These are phyloP conservation scores for Zophobas morio DNA, from an alignment of 1,140 invertebrate genomes.

Conservation along the genomic window DNA sequence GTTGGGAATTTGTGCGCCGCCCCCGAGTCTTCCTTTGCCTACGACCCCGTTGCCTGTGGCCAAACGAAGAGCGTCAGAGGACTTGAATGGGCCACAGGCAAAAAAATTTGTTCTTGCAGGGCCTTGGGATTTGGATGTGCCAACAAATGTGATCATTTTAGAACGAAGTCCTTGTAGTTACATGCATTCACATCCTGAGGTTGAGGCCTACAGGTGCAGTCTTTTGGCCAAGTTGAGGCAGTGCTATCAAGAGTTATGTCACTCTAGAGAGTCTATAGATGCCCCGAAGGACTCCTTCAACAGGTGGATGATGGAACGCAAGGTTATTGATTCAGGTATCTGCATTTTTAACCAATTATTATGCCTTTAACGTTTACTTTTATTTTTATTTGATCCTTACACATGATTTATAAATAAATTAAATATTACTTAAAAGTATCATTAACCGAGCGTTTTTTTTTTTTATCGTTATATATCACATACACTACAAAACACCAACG, in stretches of 20 bases:
- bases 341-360: not conserved
- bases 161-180: conserved; percentile 87
- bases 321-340: conserved; percentile 84
- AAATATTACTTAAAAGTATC: not conserved
- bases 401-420: not conserved
- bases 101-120: conserved; percentile 91
- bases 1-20: conserved; percentile 83
- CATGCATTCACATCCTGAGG: conserved; percentile 94
- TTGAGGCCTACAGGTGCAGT: conserved; percentile 86
- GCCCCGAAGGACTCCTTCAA: conserved; percentile 97
- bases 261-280: conserved; percentile 94
- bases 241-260: conserved; percentile 95
- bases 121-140: conserved; percentile 96
- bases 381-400: not conserved
- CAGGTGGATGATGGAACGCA: conserved; percentile 95
- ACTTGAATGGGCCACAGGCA: conserved; percentile 76
- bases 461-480: too few species aligned
- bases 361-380: not conserved
- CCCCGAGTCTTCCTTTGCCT: conserved; percentile 54
- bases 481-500: too few species aligned
- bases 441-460: too few species aligned
- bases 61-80: conserved; percentile 83
- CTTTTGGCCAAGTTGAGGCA: conserved; percentile 87
- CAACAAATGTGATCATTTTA: conserved; percentile 94
- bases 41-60: conserved; percentile 63